Percentiles rank a stretch among this genome's conserved stretches.
Conservation (phyloP, 37 sponge, comb jelly and placozoan species). For the Cliona cf. orientalis region DNA sequence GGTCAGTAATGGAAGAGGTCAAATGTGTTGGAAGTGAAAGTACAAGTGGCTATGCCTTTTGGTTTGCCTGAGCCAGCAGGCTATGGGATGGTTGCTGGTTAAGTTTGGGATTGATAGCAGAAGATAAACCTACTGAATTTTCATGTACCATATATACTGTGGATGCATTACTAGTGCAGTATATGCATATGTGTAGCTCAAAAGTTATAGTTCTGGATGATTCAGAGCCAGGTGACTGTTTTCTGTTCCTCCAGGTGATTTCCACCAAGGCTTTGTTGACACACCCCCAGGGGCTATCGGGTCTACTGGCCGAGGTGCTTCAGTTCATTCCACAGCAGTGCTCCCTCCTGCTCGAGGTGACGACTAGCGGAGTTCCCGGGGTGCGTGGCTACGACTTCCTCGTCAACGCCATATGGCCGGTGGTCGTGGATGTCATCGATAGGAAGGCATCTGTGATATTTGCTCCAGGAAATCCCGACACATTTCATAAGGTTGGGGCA, state of each 20-base stretch:
- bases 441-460: constrained; percentile 66
- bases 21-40: too few species aligned
- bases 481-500: constrained; percentile 75
- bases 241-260: constrained; percentile 37
- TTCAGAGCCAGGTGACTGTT: too few species aligned
- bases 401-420: constrained; percentile 91
- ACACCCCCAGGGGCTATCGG: constrained; percentile 68
- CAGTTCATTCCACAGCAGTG: constrained; percentile 68
- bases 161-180: too few species aligned
- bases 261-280: constrained; percentile 32
- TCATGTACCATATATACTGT: too few species aligned
- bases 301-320: constrained; percentile 74
- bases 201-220: too few species aligned
- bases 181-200: too few species aligned
- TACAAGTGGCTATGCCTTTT: too few species aligned
- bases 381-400: constrained; percentile 88
- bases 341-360: constrained; percentile 62
- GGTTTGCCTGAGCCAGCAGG: too few species aligned
- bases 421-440: constrained; percentile 69
- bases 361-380: background rate
- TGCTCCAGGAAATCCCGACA: constrained; percentile 91
- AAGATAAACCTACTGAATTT: too few species aligned
- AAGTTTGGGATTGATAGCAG: too few species aligned
- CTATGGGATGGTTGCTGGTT: too few species aligned
- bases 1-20: too few species aligned